These are phyloP conservation scores for Malthinus seriepunctatus DNA, from an alignment of 2,888 invertebrate species.

Conservation along the genomic window DNA sequence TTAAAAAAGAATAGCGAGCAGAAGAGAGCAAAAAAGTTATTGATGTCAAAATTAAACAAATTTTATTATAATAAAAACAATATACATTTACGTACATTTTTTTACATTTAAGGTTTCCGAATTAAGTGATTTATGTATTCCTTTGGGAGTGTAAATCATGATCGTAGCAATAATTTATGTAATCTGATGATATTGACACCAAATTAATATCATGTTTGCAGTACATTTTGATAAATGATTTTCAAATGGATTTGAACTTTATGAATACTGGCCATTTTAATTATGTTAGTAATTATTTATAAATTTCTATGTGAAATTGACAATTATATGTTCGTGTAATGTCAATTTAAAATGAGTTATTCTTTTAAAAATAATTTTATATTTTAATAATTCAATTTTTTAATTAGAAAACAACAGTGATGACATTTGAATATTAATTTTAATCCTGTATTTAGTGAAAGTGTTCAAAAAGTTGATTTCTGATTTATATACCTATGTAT, in stretches of 20 bases:
- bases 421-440: neutral
- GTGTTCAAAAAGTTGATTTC: no score
- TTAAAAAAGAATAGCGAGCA: no score
- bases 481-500: no score
- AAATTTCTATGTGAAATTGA: conserved; percentile 37
- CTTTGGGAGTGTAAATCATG: conserved; percentile 24
- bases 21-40: neutral
- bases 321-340: conserved; percentile 31
- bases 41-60: neutral
- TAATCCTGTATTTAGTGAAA: no score
- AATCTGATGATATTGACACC: conserved; percentile 45
- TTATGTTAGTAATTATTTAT: conserved; percentile 40
- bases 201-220: conserved; percentile 41
- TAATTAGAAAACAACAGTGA: neutral
- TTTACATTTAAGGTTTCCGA: conserved; percentile 4
- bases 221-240: conserved; percentile 39
- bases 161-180: conserved; percentile 37
- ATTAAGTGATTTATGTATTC: conserved; percentile 22
- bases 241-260: conserved; percentile 39
- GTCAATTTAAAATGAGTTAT: conserved; percentile 16
- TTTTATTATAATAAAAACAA: neutral
- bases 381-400: neutral
- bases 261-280: conserved; percentile 42
- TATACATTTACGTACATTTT: no score
- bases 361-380: no score